Conservation (phyloP, 2,888 invertebrate genomes). For the Ischnus inquisitorius region DNA sequence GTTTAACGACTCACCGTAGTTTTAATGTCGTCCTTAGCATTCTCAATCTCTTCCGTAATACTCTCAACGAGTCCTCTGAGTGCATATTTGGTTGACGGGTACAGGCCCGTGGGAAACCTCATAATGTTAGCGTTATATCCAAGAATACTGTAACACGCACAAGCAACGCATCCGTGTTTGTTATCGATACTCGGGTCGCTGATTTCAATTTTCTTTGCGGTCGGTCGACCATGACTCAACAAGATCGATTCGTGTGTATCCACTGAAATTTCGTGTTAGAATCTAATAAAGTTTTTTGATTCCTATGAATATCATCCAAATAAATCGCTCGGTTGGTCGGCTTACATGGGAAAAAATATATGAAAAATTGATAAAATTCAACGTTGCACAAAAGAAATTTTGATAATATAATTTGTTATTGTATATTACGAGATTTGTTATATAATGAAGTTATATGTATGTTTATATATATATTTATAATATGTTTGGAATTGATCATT, state of each 20-base stretch:
- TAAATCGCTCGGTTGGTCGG: neutral
- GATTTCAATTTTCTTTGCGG: neutral
- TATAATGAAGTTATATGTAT: too few relatives aligned
- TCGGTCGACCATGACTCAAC: neutral
- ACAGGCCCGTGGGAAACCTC: conserved; percentile 51
- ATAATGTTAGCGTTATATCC: conserved; percentile 43
- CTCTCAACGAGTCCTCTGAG: conserved; percentile 85
- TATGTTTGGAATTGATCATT: too few relatives aligned
- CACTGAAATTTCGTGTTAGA: neutral
- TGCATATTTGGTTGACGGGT: conserved; percentile 84
- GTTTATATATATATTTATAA: too few relatives aligned
- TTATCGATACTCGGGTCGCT: neutral
- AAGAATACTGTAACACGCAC: conserved; percentile 54
- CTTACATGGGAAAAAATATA: neutral
- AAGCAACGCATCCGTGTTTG: neutral
- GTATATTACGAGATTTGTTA: too few relatives aligned
- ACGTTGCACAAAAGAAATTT: too few relatives aligned
- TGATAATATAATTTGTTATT: too few relatives aligned
- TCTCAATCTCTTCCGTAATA: conserved; percentile 84
- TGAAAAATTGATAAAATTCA: too few relatives aligned
- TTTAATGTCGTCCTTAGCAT: conserved; percentile 80
- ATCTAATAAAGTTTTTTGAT: neutral
- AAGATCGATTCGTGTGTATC: neutral
- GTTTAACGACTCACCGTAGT: conserved; percentile 70
- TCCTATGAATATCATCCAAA: neutral